Evolutionary conservation across 2,888 invertebrate species (phyloP), one percentile per base, ranked within the genome.

Genomic region (Oligia strigilis): DNA sequence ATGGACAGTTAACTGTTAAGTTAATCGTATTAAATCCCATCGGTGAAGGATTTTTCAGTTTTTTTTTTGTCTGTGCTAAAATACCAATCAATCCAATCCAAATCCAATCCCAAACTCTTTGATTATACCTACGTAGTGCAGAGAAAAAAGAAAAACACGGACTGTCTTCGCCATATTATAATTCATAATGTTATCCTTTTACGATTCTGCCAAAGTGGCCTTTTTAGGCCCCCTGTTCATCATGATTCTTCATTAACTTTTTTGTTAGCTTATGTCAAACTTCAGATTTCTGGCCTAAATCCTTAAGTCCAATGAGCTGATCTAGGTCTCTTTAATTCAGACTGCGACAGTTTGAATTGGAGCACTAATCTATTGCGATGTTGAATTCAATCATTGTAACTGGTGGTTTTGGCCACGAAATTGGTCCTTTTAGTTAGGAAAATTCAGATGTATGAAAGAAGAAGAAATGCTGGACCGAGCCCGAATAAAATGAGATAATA

Each of bases 201-300:
- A n/a, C n/a, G n/a, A n/a, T n/a, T n/a, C n/a, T n/a, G n/a, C n/a
- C n/a, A n/a, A n/a, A n/a, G n/a, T n/a, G n/a, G n/a, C n/a, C n/a
- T n/a, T n/a, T n/a, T n/a, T n/a, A n/a, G n/a, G n/a, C n/a, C n/a
- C n/a, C n/a, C n/a, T 78, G 81, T 76, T 49, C 29, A 71, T 71
- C 55, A 82, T 78, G 75, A 79, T 73, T 81, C 69, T 77, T 73
- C 72, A 60, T 81, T 81, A 79, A 81, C 77, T 76, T 83, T 80
- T 80, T 80, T 80, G 78, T 85, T 80, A 72, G 72, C 65, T 75
- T 3, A 67, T 80, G 65, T 74, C 66, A 77, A 71, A n/a, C 69
- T 78, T 69, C 23, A 74, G 36, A 55, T 69, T 71, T n/a, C 46
- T 85, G 67, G n/a, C 72, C 75, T 70, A 46, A n/a, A 77, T 74